Conservation (phyloP, 2,113 vertebrate genomes). For the Pimephales promelas region DNA sequence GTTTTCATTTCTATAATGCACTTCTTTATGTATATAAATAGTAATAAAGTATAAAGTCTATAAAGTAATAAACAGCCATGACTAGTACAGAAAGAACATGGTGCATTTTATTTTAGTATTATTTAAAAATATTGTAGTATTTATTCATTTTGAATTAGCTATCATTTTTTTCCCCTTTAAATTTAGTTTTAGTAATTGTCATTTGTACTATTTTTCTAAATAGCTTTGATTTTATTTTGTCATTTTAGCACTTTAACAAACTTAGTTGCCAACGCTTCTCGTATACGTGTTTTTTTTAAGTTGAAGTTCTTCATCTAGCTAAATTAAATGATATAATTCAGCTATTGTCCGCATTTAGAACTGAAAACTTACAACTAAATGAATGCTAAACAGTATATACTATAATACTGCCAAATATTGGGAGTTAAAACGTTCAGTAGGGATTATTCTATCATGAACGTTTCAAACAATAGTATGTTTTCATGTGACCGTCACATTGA, state of each 20-base stretch:
- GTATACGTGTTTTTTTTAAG: too few species aligned
- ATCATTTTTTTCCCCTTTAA: not conserved
- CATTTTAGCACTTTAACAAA: not conserved
- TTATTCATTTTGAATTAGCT: not conserved
- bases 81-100: not conserved
- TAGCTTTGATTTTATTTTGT: not conserved
- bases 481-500: not conserved
- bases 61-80: not conserved
- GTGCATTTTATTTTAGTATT: not conserved
- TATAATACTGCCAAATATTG: not conserved
- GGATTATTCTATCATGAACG: too few species aligned
- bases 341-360: not conserved
- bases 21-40: too few species aligned
- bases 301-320: too few species aligned
- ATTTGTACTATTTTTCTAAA: not conserved
- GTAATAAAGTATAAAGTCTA: too few species aligned
- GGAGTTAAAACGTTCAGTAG: not conserved
- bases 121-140: not conserved
- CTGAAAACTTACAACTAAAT: not conserved
- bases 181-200: not conserved
- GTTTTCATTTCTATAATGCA: not conserved
- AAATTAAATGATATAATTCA: not conserved
- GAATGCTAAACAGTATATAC: not conserved
- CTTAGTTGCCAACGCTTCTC: too few species aligned
- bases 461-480: not conserved